These are phyloP conservation scores for Rhombomys opimus DNA, from an alignment of 2,113 vertebrate genomes.

Conservation along the genomic window DNA sequence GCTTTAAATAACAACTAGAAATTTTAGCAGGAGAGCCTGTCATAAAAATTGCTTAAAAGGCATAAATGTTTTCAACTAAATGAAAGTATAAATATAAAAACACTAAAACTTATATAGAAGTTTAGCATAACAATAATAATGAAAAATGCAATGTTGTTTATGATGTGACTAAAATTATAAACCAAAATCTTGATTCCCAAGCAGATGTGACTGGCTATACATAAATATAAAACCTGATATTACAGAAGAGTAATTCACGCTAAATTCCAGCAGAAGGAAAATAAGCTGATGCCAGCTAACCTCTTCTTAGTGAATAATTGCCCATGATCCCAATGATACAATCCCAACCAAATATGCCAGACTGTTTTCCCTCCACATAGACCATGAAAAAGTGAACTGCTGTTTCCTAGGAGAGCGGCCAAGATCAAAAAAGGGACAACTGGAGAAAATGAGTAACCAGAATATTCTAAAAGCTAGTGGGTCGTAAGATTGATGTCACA, in stretches of 20 bases:
- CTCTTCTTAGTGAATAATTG: not conserved
- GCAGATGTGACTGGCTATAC: not conserved
- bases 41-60: not conserved
- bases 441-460: not conserved
- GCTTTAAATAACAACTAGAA: not conserved
- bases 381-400: not conserved
- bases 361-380: not conserved
- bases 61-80: not conserved
- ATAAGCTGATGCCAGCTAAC: not conserved
- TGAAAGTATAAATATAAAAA: not conserved
- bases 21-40: conserved; percentile 48
- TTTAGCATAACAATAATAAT: not conserved
- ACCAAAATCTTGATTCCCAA: not conserved
- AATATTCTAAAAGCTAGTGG: not conserved
- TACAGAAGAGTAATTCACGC: not conserved
- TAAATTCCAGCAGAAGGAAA: not conserved
- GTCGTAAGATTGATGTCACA: not conserved
- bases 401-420: not conserved
- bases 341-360: not conserved
- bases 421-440: not conserved
- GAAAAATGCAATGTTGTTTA: conserved; percentile 50
- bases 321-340: not conserved
- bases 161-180: conserved; percentile 46
- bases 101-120: not conserved
- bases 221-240: not conserved